Conservation (phyloP, 2,113 vertebrate genomes). For the Saccopteryx bilineata region DNA sequence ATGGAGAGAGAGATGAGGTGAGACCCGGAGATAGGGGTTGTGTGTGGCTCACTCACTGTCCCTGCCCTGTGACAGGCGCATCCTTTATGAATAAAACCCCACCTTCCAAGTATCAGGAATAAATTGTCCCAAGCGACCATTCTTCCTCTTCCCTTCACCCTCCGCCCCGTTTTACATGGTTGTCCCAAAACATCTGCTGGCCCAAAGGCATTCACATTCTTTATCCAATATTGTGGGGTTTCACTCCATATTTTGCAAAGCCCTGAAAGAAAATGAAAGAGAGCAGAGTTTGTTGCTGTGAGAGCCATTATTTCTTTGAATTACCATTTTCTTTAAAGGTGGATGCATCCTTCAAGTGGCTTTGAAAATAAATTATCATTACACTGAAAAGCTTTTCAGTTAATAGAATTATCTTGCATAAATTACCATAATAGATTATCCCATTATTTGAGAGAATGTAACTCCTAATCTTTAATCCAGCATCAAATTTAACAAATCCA, state of each 20-base stretch:
- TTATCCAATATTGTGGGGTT: not conserved
- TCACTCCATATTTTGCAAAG: not conserved
- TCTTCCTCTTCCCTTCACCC: not conserved
- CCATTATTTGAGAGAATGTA: not conserved
- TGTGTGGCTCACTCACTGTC: not conserved
- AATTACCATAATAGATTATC: not conserved
- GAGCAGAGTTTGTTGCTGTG: not conserved
- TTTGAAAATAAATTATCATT: constrained; percentile 30
- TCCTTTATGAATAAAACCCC: constrained; percentile 17
- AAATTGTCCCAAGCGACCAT: not conserved
- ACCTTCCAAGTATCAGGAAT: constrained; percentile 35
- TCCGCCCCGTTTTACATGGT: not conserved
- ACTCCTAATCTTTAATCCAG: not conserved
- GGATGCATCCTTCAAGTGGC: not conserved
- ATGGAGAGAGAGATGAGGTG: constrained; percentile 48
- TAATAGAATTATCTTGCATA: not conserved
- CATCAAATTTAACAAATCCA: not conserved
- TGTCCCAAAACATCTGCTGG: not conserved
- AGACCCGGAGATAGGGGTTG: not conserved
- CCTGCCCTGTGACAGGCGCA: not conserved
- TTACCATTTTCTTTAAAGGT: constrained; percentile 27
- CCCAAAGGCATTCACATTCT: not conserved
- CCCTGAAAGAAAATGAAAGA: not conserved
- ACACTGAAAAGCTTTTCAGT: not conserved
- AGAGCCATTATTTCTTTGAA: not conserved